Evolutionary conservation across 2,797 vertebrate species (phyloP).

Genomic region (Cirrhinus molitorella): DNA sequence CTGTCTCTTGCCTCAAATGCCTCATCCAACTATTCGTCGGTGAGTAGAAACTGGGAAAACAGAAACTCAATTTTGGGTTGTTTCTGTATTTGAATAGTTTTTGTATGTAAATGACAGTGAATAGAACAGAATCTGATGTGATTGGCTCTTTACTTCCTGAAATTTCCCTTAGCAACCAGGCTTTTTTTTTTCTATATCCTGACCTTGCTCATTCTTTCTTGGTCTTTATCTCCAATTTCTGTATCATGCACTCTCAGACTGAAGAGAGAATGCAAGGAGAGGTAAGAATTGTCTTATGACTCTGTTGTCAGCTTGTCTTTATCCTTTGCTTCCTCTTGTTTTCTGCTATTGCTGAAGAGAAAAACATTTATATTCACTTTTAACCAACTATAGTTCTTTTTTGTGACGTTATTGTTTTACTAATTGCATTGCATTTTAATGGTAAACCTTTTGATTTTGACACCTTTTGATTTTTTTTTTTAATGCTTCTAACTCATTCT

Average conservation of each 20-base stretch:
- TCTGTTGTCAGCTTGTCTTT: constrained; percentile 3
- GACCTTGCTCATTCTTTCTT: constrained; percentile 51
- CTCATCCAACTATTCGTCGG: constrained; percentile 96
- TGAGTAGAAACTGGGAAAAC: constrained; percentile 80
- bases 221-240: constrained; percentile 44
- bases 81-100: background rate
- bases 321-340: background rate
- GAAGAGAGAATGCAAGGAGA: constrained; percentile 99
- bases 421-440: background rate
- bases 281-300: constrained; percentile 80
- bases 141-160: background rate
- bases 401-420: background rate
- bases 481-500: background rate
- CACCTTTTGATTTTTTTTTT: background rate
- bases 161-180: constrained; percentile 10
- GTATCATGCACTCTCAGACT: constrained; percentile 84
- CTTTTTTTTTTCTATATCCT: background rate
- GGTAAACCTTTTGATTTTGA: background rate
- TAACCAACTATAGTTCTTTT: background rate
- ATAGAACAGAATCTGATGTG: background rate
- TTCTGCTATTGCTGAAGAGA: constrained; percentile 51
- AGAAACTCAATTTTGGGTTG: background rate
- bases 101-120: background rate
- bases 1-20: constrained; percentile 96
- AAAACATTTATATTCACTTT: background rate